Evolutionary conservation across 2,888 invertebrate genomes (phyloP).

Genomic region (Asteroscopus sphinx): DNA sequence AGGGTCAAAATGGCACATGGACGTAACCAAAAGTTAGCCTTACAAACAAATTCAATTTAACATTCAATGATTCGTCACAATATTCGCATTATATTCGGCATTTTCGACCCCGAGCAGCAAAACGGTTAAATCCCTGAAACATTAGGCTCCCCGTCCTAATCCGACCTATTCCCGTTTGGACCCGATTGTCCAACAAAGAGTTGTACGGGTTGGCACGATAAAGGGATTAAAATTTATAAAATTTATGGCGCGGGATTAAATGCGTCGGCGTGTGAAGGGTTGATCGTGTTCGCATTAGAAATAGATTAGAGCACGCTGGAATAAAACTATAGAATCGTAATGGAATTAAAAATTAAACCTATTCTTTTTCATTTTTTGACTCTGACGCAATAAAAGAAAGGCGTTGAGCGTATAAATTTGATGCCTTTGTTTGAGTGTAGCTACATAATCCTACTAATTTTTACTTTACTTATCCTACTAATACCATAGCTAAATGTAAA

Average conservation of each 20-base stretch:
- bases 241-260: constrained; percentile 75
- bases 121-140: constrained; percentile 61
- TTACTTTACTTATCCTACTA: too few relatives aligned
- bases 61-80: constrained; percentile 64
- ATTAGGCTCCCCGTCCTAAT: constrained; percentile 69
- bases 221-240: constrained; percentile 84
- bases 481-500: too few relatives aligned
- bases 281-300: constrained; percentile 56
- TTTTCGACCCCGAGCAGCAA: constrained; percentile 43
- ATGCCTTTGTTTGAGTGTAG: neutral
- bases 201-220: constrained; percentile 77
- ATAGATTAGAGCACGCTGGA: constrained; percentile 40
- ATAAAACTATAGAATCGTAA: constrained; percentile 28
- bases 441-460: too few relatives aligned
- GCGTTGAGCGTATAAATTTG: neutral
- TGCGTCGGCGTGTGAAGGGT: constrained; percentile 64
- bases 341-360: constrained; percentile 11
- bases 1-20: constrained; percentile 2
- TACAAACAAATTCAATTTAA: constrained; percentile 52
- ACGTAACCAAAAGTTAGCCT: constrained; percentile 19
- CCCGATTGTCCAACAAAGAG: constrained; percentile 71
- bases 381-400: neutral
- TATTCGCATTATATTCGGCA: constrained; percentile 55
- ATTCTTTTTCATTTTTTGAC: neutral
- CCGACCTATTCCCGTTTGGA: constrained; percentile 68